Conservation (phyloP, 1,140 invertebrate species). For the Nymphalis io region DNA sequence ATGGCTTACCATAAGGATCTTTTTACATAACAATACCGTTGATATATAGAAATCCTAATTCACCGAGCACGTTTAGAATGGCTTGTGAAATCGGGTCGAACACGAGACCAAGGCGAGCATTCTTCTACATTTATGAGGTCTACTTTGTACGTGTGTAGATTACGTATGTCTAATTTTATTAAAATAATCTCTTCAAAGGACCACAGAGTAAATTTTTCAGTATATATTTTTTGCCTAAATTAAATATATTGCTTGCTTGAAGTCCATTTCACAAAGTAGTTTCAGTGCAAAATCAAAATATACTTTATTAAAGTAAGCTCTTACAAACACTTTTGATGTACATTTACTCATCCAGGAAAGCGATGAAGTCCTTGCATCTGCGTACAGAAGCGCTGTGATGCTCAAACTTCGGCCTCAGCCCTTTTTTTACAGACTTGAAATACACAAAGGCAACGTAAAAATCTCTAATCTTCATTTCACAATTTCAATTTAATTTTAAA, state of each 20-base stretch:
- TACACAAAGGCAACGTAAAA: too few species aligned
- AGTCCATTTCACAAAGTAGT: neutral
- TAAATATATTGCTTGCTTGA: neutral
- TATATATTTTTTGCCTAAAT: neutral
- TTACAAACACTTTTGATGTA: too few species aligned
- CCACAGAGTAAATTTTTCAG: neutral
- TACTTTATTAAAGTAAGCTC: too few species aligned
- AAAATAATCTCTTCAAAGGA: neutral
- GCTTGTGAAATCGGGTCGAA: constrained; percentile 1
- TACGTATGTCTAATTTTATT: neutral
- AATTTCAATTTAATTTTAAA: too few species aligned
- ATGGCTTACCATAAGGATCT: neutral
- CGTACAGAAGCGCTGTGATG: too few species aligned
- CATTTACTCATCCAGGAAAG: too few species aligned
- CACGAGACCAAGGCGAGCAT: neutral
- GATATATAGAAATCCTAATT: neutral
- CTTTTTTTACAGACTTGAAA: too few species aligned
- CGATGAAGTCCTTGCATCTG: too few species aligned
- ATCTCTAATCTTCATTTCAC: too few species aligned
- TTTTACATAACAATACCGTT: neutral
- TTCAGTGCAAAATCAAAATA: neutral
- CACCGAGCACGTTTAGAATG: neutral
- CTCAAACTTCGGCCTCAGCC: too few species aligned
- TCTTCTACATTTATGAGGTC: constrained; percentile 2
- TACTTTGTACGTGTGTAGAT: constrained; percentile 2